A percentile compares a stretch with the other conserved stretches of the same genome.
Evolutionary conservation across 2,888 invertebrate species (phyloP).

Genomic region (Synergus laeviventris): DNA sequence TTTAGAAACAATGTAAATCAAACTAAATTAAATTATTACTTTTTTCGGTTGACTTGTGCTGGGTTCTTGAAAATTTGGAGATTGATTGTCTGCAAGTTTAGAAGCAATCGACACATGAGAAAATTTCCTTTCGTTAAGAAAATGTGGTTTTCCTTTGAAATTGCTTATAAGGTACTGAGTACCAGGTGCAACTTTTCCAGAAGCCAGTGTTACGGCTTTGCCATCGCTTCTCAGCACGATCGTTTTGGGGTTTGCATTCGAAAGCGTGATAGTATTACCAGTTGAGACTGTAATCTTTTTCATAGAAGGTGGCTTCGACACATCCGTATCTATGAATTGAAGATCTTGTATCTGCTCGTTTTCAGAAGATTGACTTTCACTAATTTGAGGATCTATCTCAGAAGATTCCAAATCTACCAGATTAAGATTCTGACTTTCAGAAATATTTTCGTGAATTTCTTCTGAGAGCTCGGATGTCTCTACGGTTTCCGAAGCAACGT

Average conservation of each 20-base stretch:
- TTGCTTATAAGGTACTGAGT: conserved; percentile 66
- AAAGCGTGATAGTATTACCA: conserved; percentile 58
- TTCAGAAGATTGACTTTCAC: conserved; percentile 38
- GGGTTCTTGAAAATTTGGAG: not conserved
- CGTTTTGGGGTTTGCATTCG: conserved; percentile 60
- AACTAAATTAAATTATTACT: conserved; percentile 16
- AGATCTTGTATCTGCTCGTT: not conserved
- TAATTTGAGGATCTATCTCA: conserved; percentile 37
- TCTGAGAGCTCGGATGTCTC: conserved; percentile 37
- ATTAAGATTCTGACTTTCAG: conserved; percentile 44
- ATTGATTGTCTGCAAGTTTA: not conserved
- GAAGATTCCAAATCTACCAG: conserved; percentile 52
- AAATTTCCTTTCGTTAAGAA: conserved; percentile 44
- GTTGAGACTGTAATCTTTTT: conserved; percentile 21
- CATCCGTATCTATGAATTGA: not conserved
- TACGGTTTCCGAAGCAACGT: conserved; percentile 60
- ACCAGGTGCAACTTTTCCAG: conserved; percentile 60
- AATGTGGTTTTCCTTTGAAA: conserved; percentile 58
- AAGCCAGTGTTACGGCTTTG: conserved; percentile 64
- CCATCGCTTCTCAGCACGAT: conserved; percentile 64
- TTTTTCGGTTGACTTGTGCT: conserved; percentile 11
- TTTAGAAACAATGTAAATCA: not conserved
- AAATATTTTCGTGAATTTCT: conserved; percentile 36
- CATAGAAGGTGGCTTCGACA: not conserved
- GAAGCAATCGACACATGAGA: not conserved